Percentiles rank a stretch among this genome's conserved stretches.
Conservation (phyloP, 2,888 invertebrate species). For the Amphipyra tragopoginis region DNA sequence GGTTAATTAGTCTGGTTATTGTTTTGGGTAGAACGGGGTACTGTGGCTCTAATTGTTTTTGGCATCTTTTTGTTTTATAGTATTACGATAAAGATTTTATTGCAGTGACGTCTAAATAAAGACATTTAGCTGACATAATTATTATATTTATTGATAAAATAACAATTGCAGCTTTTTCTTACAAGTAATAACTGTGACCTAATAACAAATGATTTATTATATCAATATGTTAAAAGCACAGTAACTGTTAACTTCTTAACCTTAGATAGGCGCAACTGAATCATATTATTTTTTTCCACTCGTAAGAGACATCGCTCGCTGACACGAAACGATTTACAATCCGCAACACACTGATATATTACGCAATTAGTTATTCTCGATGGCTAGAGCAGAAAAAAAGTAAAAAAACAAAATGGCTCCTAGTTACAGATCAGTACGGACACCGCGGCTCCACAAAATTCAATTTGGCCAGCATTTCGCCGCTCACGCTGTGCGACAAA, state of each 20-base stretch:
- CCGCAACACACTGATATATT: conserved; percentile 50
- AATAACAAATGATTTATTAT: conserved; percentile 59
- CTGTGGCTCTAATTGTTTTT: conserved; percentile 53
- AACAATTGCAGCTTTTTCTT: conserved; percentile 51
- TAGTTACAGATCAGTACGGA: conserved; percentile 76
- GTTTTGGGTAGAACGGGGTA: conserved; percentile 53
- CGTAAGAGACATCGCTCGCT: conserved; percentile 59
- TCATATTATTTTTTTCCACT: conserved; percentile 60
- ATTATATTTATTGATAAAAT: conserved; percentile 38
- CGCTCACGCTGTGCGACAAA: conserved; percentile 79
- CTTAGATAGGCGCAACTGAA: conserved; percentile 55
- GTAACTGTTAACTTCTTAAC: conserved; percentile 65
- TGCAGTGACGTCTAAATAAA: conserved; percentile 33
- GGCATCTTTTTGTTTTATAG: conserved; percentile 39
- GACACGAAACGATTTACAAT: conserved; percentile 59
- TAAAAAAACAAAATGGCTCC: conserved; percentile 58
- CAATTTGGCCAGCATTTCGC: conserved; percentile 81
- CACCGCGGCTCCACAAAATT: conserved; percentile 81
- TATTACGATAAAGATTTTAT: conserved; percentile 38
- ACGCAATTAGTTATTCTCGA: conserved; percentile 56
- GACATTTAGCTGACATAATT: conserved; percentile 35
- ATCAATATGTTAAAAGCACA: conserved; percentile 60
- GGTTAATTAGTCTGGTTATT: conserved; percentile 64
- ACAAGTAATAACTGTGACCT: conserved; percentile 55
- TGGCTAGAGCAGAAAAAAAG: conserved; percentile 55